Conservation (phyloP, 92 coral and sea anemone species). For the Nematostella vectensis region DNA sequence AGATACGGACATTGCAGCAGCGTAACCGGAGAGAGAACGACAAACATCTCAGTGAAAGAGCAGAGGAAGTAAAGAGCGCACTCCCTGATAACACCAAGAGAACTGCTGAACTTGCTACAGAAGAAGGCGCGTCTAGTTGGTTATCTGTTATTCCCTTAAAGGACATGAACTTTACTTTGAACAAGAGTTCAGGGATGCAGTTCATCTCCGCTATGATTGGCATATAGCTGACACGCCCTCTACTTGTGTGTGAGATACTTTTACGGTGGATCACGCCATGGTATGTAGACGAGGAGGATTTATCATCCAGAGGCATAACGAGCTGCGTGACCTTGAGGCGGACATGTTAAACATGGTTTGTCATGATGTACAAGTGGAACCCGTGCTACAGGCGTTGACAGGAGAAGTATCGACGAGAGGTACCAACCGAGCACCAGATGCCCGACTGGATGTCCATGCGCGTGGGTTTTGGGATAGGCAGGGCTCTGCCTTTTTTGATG, state of each 20-base stretch:
- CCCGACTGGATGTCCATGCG: constrained; percentile 31
- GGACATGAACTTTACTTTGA: not conserved
- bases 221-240: constrained; percentile 30
- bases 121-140: not conserved
- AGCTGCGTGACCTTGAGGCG: constrained; percentile 27
- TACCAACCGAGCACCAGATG: constrained; percentile 26
- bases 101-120: not conserved
- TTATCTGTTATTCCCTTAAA: not conserved
- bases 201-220: constrained; percentile 44
- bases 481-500: constrained; percentile 29
- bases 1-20: not conserved
- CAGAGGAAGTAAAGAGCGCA: not conserved
- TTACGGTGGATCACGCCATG: constrained; percentile 39
- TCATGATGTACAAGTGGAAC: constrained; percentile 15
- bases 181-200: constrained; percentile 10
- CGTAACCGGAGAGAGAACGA: not conserved
- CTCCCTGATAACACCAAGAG: not conserved
- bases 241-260: constrained; percentile 38
- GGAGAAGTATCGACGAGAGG: constrained; percentile 20
- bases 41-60: not conserved
- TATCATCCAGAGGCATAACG: constrained; percentile 36
- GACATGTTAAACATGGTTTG: constrained; percentile 10
- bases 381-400: constrained; percentile 11
- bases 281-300: constrained; percentile 7
- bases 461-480: constrained; percentile 27